These are phyloP conservation scores for Psilopsiagon aymara DNA, from an alignment of 2,113 vertebrate species.

Conservation along the genomic window DNA sequence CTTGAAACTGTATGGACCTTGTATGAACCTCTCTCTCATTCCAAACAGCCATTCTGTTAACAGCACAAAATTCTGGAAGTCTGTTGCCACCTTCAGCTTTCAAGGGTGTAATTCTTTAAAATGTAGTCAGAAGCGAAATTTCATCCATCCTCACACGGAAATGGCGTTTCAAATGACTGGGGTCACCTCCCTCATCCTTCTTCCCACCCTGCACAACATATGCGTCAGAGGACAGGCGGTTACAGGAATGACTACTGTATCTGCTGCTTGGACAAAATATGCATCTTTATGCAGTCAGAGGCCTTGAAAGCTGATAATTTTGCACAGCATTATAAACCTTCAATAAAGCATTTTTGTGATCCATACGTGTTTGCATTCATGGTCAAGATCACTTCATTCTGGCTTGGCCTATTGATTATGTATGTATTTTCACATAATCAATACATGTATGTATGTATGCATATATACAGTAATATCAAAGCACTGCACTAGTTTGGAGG, in stretches of 20 bases:
- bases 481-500: neutral
- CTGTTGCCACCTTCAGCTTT: neutral
- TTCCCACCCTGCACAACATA: neutral
- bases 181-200: neutral
- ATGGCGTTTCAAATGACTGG: neutral
- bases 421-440: neutral
- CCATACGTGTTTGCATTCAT: neutral
- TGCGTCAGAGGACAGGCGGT: neutral
- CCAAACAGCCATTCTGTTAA: neutral
- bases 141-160: neutral
- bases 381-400: neutral
- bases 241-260: neutral
- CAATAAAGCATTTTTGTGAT: neutral
- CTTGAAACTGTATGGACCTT: neutral
- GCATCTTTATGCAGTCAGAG: neutral
- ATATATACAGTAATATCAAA: neutral
- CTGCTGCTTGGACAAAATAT: neutral
- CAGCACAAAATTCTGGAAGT: neutral
- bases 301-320: neutral
- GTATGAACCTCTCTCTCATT: neutral
- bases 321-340: neutral
- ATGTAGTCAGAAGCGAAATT: neutral
- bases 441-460: no score
- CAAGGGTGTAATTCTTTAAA: neutral
- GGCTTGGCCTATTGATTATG: neutral